Evolutionary conservation across 2,888 invertebrate species (phyloP).

Genomic region (Phyto melanocephala): DNA sequence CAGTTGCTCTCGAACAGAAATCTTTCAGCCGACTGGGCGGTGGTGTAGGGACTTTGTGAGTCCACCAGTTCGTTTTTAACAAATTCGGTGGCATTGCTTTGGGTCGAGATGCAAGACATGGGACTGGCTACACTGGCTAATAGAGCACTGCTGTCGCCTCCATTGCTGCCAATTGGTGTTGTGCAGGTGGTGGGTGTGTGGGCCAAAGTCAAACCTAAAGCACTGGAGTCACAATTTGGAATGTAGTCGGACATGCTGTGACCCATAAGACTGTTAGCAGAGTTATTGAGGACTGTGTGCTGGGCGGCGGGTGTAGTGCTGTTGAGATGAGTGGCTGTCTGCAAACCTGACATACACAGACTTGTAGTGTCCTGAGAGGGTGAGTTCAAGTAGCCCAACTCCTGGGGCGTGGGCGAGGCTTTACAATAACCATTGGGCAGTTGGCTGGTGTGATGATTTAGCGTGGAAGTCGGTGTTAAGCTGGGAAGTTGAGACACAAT

Average conservation of each 20-base stretch:
- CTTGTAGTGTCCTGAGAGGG: slow-evolving; percentile 74
- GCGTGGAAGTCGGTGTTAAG: slow-evolving; percentile 64
- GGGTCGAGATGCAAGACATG: slow-evolving; percentile 68
- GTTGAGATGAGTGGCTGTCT: slow-evolving; percentile 66
- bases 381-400: slow-evolving; percentile 76
- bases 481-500: slow-evolving; percentile 65
- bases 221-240: slow-evolving; percentile 72
- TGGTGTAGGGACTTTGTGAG: slow-evolving; percentile 78
- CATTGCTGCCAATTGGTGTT: slow-evolving; percentile 62
- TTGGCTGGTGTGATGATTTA: slow-evolving; percentile 68
- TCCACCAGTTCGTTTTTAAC: slow-evolving; percentile 78
- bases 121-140: slow-evolving; percentile 67
- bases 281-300: slow-evolving; percentile 62
- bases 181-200: slow-evolving; percentile 63
- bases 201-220: slow-evolving; percentile 61
- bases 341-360: slow-evolving; percentile 65
- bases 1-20: slow-evolving; percentile 77
- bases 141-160: slow-evolving; percentile 60
- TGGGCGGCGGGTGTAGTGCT: slow-evolving; percentile 67
- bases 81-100: slow-evolving; percentile 76
- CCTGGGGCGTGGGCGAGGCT: slow-evolving; percentile 77
- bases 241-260: slow-evolving; percentile 73
- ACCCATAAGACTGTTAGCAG: slow-evolving; percentile 60
- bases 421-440: slow-evolving; percentile 78
- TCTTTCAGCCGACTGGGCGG: slow-evolving; percentile 78